Percentiles rank a stretch among this genome's conserved stretches.
Evolutionary conservation across 2,797 vertebrate species (phyloP).

Genomic region (Sebastes melanostomus): DNA sequence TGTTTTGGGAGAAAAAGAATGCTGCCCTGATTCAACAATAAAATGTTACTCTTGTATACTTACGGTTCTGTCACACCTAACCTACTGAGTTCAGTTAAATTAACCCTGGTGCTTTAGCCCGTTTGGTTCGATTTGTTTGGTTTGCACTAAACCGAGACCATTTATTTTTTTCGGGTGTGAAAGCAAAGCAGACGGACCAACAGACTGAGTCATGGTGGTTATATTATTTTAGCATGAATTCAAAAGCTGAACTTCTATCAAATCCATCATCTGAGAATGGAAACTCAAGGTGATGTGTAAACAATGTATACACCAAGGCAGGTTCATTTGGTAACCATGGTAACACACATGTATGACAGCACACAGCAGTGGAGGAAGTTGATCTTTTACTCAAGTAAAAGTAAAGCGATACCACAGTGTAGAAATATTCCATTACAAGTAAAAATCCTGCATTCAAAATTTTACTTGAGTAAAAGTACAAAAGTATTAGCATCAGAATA

Average conservation of each 20-base stretch:
- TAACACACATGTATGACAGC: not conserved
- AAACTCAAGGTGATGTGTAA: not conserved
- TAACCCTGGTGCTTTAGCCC: not conserved
- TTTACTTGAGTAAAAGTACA: not conserved
- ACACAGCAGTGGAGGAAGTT: not conserved
- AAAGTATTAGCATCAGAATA: not conserved
- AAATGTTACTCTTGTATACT: not conserved
- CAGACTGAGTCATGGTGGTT: not conserved
- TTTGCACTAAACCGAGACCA: too few relatives aligned
- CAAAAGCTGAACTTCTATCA: not conserved
- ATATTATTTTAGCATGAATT: not conserved
- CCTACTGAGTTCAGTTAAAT: not conserved
- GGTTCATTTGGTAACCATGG: not conserved
- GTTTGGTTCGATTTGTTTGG: not conserved
- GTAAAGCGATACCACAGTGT: not conserved
- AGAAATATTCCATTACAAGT: not conserved
- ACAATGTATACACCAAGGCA: too few relatives aligned
- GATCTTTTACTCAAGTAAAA: too few relatives aligned
- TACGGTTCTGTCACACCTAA: not conserved
- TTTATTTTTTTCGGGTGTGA: accelerated
- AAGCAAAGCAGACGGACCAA: not conserved
- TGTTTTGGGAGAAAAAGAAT: not conserved
- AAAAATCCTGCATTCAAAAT: not conserved
- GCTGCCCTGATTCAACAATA: not conserved
- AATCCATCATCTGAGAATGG: not conserved